Evolutionary conservation across 2,113 vertebrate genomes (phyloP).

Genomic region (Ondatra zibethicus): DNA sequence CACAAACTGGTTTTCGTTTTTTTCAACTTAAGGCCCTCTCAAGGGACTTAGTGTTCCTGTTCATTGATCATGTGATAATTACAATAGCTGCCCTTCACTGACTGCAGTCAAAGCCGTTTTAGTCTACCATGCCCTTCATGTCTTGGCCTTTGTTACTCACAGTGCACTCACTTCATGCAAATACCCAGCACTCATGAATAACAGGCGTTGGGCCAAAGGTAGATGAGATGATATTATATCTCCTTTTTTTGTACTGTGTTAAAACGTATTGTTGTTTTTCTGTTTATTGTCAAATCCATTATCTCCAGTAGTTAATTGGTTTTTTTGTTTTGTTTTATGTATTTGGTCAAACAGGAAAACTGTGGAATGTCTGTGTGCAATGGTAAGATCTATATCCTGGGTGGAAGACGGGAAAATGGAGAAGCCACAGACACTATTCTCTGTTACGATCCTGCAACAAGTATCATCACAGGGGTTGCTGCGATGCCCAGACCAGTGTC

Average conservation of each 20-base stretch:
- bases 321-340: slow-evolving; percentile 42
- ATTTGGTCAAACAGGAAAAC: slow-evolving; percentile 92
- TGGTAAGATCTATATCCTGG: slow-evolving; percentile 98
- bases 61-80: background rate
- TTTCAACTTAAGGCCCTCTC: background rate
- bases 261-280: slow-evolving; percentile 23
- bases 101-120: background rate
- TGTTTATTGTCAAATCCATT: slow-evolving; percentile 43
- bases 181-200: background rate
- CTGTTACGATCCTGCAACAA: slow-evolving; percentile 96
- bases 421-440: slow-evolving; percentile 97
- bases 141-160: background rate
- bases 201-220: background rate
- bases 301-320: slow-evolving; percentile 54
- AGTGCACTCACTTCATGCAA: background rate
- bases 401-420: slow-evolving; percentile 95
- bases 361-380: slow-evolving; percentile 99
- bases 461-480: slow-evolving; percentile 97
- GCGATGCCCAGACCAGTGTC: slow-evolving; percentile 98
- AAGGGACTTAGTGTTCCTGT: background rate
- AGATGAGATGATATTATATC: background rate
- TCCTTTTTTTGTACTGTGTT: background rate
- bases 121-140: background rate
- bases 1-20: background rate
- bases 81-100: background rate